These are phyloP conservation scores for Genyomyrus donnyi DNA, from an alignment of 2,113 vertebrate genomes.

Conservation along the genomic window DNA sequence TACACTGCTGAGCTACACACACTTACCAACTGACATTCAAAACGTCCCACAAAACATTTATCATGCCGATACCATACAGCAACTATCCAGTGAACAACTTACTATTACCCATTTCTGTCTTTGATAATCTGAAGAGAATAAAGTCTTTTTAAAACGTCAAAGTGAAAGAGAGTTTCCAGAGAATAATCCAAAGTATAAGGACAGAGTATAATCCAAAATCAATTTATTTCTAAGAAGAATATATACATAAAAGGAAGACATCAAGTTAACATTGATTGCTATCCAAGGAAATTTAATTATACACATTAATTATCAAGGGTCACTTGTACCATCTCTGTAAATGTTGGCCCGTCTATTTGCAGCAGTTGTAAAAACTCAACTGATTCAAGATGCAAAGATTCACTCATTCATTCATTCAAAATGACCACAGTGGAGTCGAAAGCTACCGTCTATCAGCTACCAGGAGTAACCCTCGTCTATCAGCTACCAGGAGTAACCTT, in stretches of 20 bases:
- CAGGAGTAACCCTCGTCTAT: too few species aligned
- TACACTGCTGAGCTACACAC: not conserved
- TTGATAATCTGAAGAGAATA: not conserved
- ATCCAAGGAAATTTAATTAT: not conserved
- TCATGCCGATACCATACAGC: not conserved
- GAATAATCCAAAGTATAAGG: slow-evolving; percentile 15
- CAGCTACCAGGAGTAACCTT: too few species aligned
- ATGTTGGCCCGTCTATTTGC: not conserved
- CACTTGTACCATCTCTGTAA: not conserved
- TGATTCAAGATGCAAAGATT: not conserved
- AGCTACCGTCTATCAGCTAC: slow-evolving; percentile 40
- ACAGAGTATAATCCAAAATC: not conserved
- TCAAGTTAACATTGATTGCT: not conserved
- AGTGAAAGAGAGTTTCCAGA: slow-evolving; percentile 13
- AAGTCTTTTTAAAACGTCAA: not conserved
- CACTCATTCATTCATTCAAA: not conserved
- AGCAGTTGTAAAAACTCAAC: not conserved
- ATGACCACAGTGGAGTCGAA: slow-evolving; percentile 21
- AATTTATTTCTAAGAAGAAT: slow-evolving; percentile 1
- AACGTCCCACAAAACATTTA: not conserved
- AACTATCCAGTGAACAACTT: not conserved
- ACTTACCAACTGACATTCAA: not conserved
- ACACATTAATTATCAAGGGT: not conserved
- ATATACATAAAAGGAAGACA: slow-evolving; percentile 15
- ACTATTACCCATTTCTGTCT: not conserved